A percentile compares a stretch with the other conserved stretches of the same genome.
Evolutionary conservation across 2,888 invertebrate species (phyloP).

Genomic region (Drosophila mayaguana): DNA sequence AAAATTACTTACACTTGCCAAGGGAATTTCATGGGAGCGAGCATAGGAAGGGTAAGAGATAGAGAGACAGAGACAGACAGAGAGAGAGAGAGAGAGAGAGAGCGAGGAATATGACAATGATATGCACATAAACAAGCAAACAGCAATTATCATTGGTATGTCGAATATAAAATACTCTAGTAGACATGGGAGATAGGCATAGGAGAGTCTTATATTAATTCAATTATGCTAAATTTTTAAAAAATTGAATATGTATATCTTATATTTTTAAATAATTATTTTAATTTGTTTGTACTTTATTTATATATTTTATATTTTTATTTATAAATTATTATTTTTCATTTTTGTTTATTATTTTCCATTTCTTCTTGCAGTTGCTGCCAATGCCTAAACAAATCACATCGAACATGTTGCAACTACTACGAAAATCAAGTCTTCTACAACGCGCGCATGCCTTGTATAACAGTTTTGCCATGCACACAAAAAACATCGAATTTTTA

Average conservation of each 20-base stretch:
- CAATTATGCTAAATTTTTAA: background rate
- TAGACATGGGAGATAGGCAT: background rate
- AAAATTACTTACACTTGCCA: constrained; percentile 60
- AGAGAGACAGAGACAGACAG: too few species aligned
- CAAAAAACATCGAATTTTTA: constrained; percentile 28
- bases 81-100: background rate
- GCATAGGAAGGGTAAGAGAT: constrained; percentile 1
- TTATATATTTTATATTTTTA: too few species aligned
- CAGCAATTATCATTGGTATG: constrained; percentile 3
- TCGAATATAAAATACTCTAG: constrained; percentile 1
- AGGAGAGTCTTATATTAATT: background rate
- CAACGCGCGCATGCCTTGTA: constrained; percentile 15
- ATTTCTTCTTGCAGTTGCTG: constrained; percentile 11
- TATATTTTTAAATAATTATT: background rate
- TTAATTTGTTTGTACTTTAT: background rate
- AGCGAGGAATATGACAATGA: constrained; percentile 15
- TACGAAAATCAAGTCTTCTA: constrained; percentile 22
- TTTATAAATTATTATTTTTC: too few species aligned
- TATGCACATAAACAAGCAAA: constrained; percentile 29
- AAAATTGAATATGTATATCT: background rate
- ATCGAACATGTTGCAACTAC: constrained; percentile 44
- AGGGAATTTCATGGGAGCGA: constrained; percentile 28
- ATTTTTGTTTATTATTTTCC: background rate
- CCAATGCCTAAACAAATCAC: background rate
- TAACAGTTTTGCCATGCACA: constrained; percentile 38